Evolutionary conservation across 2,888 invertebrate species (phyloP), one percentile per base, ranked within the genome.

Genomic region (Perizoma flavofasciatum): DNA sequence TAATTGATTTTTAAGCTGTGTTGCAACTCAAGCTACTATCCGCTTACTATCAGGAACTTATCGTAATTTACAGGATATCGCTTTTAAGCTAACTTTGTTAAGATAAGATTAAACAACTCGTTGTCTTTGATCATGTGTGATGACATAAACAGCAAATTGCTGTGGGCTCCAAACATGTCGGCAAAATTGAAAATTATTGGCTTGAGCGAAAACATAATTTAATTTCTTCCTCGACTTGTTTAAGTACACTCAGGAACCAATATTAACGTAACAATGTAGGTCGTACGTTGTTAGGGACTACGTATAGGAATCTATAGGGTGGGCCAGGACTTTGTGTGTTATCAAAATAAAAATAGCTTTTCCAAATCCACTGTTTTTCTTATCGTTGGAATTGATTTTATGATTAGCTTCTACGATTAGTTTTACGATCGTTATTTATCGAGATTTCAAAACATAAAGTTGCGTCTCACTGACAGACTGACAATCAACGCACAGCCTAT

Each of bases 121-220:
- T 46, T 7, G 5, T 46, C 46, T 45, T 35, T 54, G 49, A 50
- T 52, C 11, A 48, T 37, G 48, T 37, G 22, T 44, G 44, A 11
- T 32, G 41, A 43, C 51, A 40, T 10, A 34, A 34, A 40, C 48
- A 40, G n/a, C 33, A 43, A 44, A 52, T 43, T 45, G 33, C 37
- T 48, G 47, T n/a, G 46, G 34, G 39, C 39, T 46, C 34, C 34
- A 40, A 52, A 55, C 45, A 60, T 52, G 55, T 45, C 55, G 44
- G 32, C 60, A 35, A 55, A 55, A 55, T 55, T 49, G 43, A 22
- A 55, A 60, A 55, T 60, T 47, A 60, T 47, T 52, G 40, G 9
- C 54, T 50, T 46, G 41, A 55, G 50, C 55, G 60, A 51, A 55
- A 60, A 60, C 52, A 55, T 60, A 55, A 55, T 52, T 35, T 37